Evolutionary conservation across 1,140 invertebrate species (phyloP).

Genomic region (Drosophila subobscura): DNA sequence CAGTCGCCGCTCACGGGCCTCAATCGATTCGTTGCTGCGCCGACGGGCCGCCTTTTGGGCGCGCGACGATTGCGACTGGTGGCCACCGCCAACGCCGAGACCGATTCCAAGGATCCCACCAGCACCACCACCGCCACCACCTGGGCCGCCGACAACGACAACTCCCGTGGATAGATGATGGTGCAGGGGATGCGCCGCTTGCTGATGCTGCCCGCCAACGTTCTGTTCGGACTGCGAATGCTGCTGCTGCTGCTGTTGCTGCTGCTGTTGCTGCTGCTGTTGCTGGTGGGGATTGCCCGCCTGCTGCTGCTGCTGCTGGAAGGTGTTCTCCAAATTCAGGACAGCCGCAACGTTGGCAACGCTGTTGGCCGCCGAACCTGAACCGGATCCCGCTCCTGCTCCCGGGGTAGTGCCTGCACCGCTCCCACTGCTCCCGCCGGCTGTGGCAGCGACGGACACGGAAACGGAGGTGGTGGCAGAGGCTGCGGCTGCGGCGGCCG

Average conservation of each 20-base stretch:
- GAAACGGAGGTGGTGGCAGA: slow-evolving; percentile 46
- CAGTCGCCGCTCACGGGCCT: slow-evolving; percentile 73
- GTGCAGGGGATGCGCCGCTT: slow-evolving; percentile 66
- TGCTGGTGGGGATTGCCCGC: slow-evolving; percentile 49
- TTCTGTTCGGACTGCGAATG: slow-evolving; percentile 22
- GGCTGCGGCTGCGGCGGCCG: slow-evolving; percentile 64
- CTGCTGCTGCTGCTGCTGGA: slow-evolving; percentile 52
- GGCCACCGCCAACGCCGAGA: slow-evolving; percentile 29
- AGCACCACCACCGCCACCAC: slow-evolving; percentile 6
- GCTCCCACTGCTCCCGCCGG: slow-evolving; percentile 33
- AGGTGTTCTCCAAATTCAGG: slow-evolving; percentile 60
- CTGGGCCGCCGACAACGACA: slow-evolving; percentile 48
- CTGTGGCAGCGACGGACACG: slow-evolving; percentile 35
- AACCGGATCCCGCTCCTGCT: slow-evolving; percentile 42
- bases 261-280: slow-evolving; percentile 34
- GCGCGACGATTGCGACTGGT: slow-evolving; percentile 60
- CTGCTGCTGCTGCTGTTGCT: slow-evolving; percentile 49
- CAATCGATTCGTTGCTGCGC: slow-evolving; percentile 80
- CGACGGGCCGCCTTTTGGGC: slow-evolving; percentile 76
- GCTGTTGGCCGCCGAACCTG: slow-evolving; percentile 5
- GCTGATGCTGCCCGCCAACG: slow-evolving; percentile 50
- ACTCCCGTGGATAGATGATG: slow-evolving; percentile 74
- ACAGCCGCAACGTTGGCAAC: slow-evolving; percentile 33
- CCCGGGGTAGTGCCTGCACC: slow-evolving; percentile 39
- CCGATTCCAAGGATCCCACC: slow-evolving; percentile 31